Conservation (phyloP, 2,113 vertebrate species). For the Chascanopsetta lugubris region DNA sequence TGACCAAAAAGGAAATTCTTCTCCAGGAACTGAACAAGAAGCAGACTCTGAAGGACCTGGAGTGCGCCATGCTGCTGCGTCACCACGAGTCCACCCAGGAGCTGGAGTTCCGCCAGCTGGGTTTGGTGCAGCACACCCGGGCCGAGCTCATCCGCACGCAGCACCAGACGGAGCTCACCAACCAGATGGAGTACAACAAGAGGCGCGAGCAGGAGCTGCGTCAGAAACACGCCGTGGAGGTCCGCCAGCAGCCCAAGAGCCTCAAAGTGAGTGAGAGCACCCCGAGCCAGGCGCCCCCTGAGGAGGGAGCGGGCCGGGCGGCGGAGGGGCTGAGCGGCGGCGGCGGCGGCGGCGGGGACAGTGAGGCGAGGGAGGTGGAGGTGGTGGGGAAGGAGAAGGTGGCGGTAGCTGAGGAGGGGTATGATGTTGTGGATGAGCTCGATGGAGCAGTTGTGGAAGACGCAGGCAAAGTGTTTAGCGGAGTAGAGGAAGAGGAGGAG, state of each 20-base stretch:
- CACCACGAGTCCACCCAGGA: constrained; percentile 93
- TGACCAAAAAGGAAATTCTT: too few species aligned
- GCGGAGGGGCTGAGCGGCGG: constrained; percentile 18
- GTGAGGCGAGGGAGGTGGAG: constrained; percentile 6
- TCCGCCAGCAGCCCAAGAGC: constrained; percentile 95
- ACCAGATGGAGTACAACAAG: constrained; percentile 95
- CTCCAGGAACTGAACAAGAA: constrained; percentile 91
- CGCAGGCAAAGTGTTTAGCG: constrained; percentile 30
- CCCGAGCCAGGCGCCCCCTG: constrained; percentile 69
- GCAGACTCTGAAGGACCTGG: constrained; percentile 91
- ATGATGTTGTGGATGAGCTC: constrained; percentile 36
- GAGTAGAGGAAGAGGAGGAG: constrained; percentile 10
- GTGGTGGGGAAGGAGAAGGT: constrained; percentile 14
- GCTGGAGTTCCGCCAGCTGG: constrained; percentile 89
- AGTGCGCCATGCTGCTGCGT: constrained; percentile 89
- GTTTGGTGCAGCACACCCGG: constrained; percentile 87
- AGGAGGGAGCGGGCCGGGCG: constrained; percentile 35
- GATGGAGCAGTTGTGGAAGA: constrained; percentile 31
- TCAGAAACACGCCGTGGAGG: constrained; percentile 91
- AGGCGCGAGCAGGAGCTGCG: constrained; percentile 91
- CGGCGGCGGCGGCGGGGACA: constrained; percentile 31
- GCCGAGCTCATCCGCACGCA: constrained; percentile 91
- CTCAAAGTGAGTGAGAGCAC: constrained; percentile 90
- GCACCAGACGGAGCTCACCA: constrained; percentile 93
- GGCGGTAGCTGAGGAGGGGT: constrained; percentile 1